Conservation (phyloP, 2,113 vertebrate genomes). For the Indri indri region DNA sequence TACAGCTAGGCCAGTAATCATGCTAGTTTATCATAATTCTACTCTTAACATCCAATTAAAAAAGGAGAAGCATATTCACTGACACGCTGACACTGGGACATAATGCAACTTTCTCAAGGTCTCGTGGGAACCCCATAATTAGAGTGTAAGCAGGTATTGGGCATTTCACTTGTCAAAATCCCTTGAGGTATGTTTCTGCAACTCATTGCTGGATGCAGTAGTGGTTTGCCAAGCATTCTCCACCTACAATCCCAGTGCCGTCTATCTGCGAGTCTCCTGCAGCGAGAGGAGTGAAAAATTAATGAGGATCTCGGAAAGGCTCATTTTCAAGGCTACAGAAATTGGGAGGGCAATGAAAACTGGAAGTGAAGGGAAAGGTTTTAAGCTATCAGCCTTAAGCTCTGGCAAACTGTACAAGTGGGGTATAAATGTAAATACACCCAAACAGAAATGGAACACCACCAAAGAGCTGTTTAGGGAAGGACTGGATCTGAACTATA, state of each 20-base stretch:
- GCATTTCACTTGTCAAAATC: conserved; percentile 28
- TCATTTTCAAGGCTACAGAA: conserved; percentile 57
- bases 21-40: neutral
- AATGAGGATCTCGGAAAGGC: conserved; percentile 69
- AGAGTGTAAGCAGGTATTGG: neutral
- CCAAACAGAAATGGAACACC: neutral
- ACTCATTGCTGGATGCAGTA: neutral
- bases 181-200: conserved; percentile 39
- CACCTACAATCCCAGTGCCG: neutral
- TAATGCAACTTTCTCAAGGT: neutral
- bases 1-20: neutral
- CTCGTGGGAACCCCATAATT: conserved; percentile 18
- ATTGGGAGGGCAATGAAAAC: conserved; percentile 37
- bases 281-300: conserved; percentile 66
- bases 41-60: neutral
- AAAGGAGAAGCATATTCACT: neutral
- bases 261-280: neutral
- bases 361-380: conserved; percentile 36
- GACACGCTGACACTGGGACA: neutral
- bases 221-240: conserved; percentile 12
- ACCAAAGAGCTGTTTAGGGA: conserved; percentile 8
- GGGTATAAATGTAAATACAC: conserved; percentile 42
- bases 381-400: conserved; percentile 28
- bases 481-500: conserved; percentile 30
- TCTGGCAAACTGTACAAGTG: conserved; percentile 31